These are phyloP conservation scores for Stomatorhinus walkeri DNA, from an alignment of 2,797 vertebrate species.

Conservation along the genomic window DNA sequence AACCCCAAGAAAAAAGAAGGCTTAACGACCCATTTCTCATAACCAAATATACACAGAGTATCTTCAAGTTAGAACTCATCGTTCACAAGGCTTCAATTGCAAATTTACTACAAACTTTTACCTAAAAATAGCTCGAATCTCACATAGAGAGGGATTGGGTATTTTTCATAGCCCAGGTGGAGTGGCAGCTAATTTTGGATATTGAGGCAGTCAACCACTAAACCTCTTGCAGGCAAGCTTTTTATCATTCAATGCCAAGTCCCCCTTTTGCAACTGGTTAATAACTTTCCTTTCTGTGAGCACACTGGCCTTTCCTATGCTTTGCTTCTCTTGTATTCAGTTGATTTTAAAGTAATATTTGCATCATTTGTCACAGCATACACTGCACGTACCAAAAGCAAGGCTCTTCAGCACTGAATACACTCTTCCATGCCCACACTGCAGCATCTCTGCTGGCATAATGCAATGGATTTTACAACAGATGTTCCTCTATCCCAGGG, in stretches of 20 bases:
- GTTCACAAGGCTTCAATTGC: too few species aligned
- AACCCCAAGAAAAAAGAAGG: neutral
- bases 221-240: neutral
- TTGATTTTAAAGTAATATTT: neutral
- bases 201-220: neutral
- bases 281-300: neutral
- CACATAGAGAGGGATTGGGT: too few species aligned
- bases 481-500: neutral
- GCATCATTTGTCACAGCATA: neutral
- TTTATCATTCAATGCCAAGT: neutral
- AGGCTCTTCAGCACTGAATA: neutral
- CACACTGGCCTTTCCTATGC: neutral
- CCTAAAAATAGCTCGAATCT: too few species aligned
- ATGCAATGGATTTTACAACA: neutral
- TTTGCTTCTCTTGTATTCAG: neutral
- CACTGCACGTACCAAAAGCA: neutral
- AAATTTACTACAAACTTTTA: too few species aligned
- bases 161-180: too few species aligned
- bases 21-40: neutral
- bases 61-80: too few species aligned
- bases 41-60: neutral
- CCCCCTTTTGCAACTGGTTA: neutral
- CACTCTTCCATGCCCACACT: neutral
- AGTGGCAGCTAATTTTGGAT: neutral
- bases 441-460: neutral